Evolutionary conservation across 2,888 invertebrate species (phyloP).

Genomic region (Serrognathus titanus): DNA sequence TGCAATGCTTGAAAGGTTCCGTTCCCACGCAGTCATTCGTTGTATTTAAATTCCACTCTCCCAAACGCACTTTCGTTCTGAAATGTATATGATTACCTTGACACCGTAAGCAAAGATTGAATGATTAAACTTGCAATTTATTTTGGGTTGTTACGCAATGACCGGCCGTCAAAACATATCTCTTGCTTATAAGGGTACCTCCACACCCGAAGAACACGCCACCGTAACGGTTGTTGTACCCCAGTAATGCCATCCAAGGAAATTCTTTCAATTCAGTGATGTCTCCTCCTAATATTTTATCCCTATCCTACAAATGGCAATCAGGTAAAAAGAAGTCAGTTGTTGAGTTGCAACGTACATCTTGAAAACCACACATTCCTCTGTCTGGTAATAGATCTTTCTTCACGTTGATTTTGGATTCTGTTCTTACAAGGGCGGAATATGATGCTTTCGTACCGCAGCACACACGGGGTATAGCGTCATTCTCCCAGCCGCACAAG

Average conservation of each 20-base stretch:
- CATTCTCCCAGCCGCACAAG: conserved; percentile 52
- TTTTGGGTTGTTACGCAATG: conserved; percentile 51
- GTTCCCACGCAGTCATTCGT: conserved; percentile 45
- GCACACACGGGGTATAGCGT: conserved; percentile 52
- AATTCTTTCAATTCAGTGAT: conserved; percentile 47
- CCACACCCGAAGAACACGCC: conserved; percentile 46
- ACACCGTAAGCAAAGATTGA: background rate
- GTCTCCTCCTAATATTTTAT: conserved; percentile 44
- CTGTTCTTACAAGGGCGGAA: background rate
- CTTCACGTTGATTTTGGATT: background rate
- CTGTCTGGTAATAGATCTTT: background rate
- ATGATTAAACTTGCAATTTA: conserved; percentile 17
- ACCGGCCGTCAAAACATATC: conserved; percentile 55
- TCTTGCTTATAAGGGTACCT: conserved; percentile 52
- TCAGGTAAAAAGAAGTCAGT: too few relatives aligned
- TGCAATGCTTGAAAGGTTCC: background rate
- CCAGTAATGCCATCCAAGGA: conserved; percentile 51
- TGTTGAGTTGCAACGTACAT: too few relatives aligned
- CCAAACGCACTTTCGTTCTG: conserved; percentile 43
- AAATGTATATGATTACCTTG: background rate
- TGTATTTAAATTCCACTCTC: conserved; percentile 50
- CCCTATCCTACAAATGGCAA: conserved; percentile 9
- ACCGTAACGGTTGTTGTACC: conserved; percentile 37
- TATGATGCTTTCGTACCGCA: conserved; percentile 42
- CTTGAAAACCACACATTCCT: too few relatives aligned